phyloP scores from a whole-genome alignment of 2,113 vertebrate species.

The Falco punctatus region DNA sequence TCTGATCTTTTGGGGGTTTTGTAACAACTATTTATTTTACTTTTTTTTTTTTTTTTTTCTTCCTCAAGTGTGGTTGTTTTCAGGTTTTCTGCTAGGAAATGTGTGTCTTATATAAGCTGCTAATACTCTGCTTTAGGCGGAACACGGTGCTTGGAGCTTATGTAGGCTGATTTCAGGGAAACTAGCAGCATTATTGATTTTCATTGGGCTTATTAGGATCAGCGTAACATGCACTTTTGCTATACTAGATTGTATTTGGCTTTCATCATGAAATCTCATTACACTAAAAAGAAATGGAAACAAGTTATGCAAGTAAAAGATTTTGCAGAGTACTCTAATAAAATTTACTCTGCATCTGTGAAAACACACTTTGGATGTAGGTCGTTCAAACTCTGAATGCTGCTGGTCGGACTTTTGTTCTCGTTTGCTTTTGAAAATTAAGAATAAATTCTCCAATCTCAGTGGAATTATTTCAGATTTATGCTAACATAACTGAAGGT shows the following conservation, averaged over 20 bases:
- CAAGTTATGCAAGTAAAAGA: conserved; percentile 72
- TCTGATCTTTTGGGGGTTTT: background rate
- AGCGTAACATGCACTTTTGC: conserved; percentile 69
- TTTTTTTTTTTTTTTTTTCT: background rate
- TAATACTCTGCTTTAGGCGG: conserved; percentile 69
- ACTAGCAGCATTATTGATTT: conserved; percentile 78
- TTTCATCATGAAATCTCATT: conserved; percentile 79
- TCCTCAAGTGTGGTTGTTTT: conserved; percentile 2
- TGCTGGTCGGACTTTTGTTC: conserved; percentile 4
- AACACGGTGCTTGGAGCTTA: conserved; percentile 56
- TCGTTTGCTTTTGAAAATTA: conserved; percentile 11
- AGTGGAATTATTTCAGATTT: conserved; percentile 7
- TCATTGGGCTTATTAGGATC: conserved; percentile 77
- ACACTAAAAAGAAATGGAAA: conserved; percentile 74
- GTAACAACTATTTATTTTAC: background rate
- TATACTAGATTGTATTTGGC: conserved; percentile 72
- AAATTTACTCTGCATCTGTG: conserved; percentile 62
- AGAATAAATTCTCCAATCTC: background rate
- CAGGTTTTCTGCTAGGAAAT: background rate
- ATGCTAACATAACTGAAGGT: background rate
- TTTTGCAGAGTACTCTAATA: conserved; percentile 62
- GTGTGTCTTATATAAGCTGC: conserved; percentile 39
- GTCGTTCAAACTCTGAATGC: conserved; percentile 31
- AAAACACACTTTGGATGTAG: conserved; percentile 53
- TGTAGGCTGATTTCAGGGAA: conserved; percentile 67